phyloP scores from a whole-genome alignment of 2,113 vertebrate genomes.

The Pluvianellus socialis region DNA sequence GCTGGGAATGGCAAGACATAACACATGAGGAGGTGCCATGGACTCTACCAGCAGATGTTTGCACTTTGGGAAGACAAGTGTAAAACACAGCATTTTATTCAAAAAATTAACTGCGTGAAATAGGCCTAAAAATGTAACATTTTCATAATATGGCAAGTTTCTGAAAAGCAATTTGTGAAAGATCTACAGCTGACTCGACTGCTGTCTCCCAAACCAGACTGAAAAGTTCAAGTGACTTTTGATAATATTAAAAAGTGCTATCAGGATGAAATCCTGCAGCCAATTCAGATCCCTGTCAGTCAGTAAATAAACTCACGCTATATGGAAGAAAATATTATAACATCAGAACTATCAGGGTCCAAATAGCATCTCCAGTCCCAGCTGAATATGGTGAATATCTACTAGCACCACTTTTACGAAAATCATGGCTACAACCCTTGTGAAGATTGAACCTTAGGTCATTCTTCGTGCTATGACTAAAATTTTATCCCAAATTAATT shows the following conservation, averaged over 20 bases:
- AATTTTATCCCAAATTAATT: background rate
- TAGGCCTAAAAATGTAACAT: background rate
- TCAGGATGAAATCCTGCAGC: background rate
- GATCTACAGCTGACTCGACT: background rate
- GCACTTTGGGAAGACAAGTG: background rate
- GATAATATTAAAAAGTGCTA: background rate
- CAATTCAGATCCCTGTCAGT: background rate
- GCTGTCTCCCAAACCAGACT: background rate
- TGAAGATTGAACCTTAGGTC: background rate
- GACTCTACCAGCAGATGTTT: background rate
- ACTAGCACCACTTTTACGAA: background rate
- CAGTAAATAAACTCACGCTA: background rate
- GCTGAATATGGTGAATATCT: background rate
- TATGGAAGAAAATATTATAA: background rate
- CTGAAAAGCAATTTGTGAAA: background rate
- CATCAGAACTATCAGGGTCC: background rate
- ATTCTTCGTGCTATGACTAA: background rate
- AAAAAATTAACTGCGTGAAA: background rate
- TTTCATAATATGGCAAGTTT: background rate
- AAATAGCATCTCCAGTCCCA: background rate
- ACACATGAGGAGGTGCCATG: background rate
- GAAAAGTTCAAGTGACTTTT: background rate
- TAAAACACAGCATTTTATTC: background rate
- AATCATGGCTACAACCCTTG: background rate
- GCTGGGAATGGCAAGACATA: conserved; percentile 33